Percentiles rank a stretch among this genome's conserved stretches.
Conservation (phyloP, 1,140 invertebrate genomes). For the Aphis craccivora region DNA sequence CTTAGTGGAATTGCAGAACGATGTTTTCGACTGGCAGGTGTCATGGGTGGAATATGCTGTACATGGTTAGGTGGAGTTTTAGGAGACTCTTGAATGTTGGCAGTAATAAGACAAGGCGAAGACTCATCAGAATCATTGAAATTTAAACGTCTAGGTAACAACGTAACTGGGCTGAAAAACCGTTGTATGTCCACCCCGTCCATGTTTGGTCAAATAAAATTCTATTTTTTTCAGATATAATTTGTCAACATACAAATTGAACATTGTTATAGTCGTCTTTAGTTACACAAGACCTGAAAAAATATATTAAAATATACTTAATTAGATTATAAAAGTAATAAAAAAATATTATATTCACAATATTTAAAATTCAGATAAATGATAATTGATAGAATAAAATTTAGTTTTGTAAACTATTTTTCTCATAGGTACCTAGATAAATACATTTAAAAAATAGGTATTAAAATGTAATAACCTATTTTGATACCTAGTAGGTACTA, state of each 20-base stretch:
- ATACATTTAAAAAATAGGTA: background rate
- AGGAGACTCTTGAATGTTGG: background rate
- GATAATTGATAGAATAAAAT: background rate
- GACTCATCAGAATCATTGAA: constrained; percentile 48
- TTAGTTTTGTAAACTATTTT: background rate
- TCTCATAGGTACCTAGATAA: too few relatives aligned
- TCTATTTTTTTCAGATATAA: background rate
- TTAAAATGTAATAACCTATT: background rate
- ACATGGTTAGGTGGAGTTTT: constrained; percentile 49
- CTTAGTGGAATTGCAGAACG: constrained; percentile 16
- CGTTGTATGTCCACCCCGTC: background rate
- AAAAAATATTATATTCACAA: background rate
- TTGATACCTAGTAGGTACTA: background rate
- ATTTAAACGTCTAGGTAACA: constrained; percentile 46
- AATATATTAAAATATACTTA: background rate
- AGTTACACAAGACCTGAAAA: constrained; percentile 26
- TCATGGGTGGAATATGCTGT: constrained; percentile 9
- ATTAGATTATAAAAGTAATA: background rate
- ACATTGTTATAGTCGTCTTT: constrained; percentile 13
- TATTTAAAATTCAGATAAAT: background rate
- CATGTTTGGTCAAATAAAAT: constrained; percentile 31
- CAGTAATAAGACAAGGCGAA: background rate
- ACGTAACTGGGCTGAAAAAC: background rate
- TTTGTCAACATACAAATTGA: constrained; percentile 34
- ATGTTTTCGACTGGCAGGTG: background rate